A percentile compares a stretch with the other conserved stretches of the same genome.
Evolutionary conservation across 2,888 invertebrate genomes (phyloP).

Genomic region (Drosophila multiciliata): DNA sequence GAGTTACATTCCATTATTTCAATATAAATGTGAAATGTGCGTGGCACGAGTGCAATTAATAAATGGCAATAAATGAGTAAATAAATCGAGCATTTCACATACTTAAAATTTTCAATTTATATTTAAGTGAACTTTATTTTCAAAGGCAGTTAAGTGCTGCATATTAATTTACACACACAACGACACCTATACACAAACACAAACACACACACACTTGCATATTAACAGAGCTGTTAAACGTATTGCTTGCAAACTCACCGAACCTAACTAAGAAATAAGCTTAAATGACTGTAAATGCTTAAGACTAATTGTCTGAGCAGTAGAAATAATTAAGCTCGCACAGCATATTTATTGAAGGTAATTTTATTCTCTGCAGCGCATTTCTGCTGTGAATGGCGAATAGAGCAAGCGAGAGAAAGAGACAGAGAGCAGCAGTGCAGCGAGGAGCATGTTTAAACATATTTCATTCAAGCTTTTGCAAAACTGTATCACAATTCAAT

Average conservation of each 20-base stretch:
- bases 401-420: neutral
- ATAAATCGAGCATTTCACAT: neutral
- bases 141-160: neutral
- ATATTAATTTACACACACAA: neutral
- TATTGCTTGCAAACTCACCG: conserved; percentile 11
- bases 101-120: neutral
- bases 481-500: conserved; percentile 49
- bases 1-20: neutral
- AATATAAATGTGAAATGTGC: neutral
- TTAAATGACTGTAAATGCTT: conserved; percentile 20
- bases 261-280: conserved; percentile 7
- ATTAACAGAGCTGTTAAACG: neutral
- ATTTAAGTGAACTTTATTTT: neutral
- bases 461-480: conserved; percentile 6
- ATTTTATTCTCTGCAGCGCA: neutral
- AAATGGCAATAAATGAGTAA: neutral
- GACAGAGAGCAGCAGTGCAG: neutral
- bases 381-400: neutral
- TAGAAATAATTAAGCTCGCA: neutral
- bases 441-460: neutral
- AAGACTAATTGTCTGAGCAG: conserved; percentile 6
- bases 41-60: neutral
- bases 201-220: conserved; percentile 1
- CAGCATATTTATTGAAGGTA: neutral
- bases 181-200: too few species aligned